Conservation (phyloP, 2,113 vertebrate species). For the Arenaria interpres region DNA sequence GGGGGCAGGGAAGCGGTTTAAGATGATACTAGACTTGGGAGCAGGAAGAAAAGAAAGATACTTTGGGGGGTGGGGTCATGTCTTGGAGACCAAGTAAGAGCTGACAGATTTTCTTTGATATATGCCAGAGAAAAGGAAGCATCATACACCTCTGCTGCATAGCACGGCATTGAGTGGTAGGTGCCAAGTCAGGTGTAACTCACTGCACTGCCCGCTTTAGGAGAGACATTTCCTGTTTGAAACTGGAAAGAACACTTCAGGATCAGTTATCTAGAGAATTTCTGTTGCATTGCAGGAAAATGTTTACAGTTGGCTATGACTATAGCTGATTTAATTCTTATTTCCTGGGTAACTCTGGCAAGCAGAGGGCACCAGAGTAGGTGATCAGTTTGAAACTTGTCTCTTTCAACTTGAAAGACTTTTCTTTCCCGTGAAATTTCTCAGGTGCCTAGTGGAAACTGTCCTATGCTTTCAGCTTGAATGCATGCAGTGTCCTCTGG, state of each 20-base stretch:
- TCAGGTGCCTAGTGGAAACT: slow-evolving; percentile 61
- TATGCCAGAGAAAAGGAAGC: background rate
- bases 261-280: background rate
- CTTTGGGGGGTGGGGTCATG: background rate
- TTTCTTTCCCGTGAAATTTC: slow-evolving; percentile 12
- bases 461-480: slow-evolving; percentile 47
- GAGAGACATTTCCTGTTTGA: background rate
- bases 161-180: background rate
- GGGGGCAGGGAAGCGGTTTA: background rate
- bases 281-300: background rate
- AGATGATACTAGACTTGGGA: background rate
- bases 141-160: background rate
- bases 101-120: background rate
- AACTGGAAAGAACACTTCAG: slow-evolving; percentile 31
- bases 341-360: slow-evolving; percentile 8
- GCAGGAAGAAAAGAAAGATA: background rate
- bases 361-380: background rate
- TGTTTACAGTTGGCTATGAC: slow-evolving; percentile 50
- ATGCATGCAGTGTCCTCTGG: slow-evolving; percentile 58
- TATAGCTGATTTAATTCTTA: slow-evolving; percentile 5
- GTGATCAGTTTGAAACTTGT: slow-evolving; percentile 2
- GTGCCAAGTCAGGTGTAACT: background rate
- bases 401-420: slow-evolving; percentile 28
- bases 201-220: background rate
- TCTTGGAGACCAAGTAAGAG: background rate